Evolutionary conservation across 2,888 invertebrate species (phyloP).

Genomic region (Glaucopsyche alexis): DNA sequence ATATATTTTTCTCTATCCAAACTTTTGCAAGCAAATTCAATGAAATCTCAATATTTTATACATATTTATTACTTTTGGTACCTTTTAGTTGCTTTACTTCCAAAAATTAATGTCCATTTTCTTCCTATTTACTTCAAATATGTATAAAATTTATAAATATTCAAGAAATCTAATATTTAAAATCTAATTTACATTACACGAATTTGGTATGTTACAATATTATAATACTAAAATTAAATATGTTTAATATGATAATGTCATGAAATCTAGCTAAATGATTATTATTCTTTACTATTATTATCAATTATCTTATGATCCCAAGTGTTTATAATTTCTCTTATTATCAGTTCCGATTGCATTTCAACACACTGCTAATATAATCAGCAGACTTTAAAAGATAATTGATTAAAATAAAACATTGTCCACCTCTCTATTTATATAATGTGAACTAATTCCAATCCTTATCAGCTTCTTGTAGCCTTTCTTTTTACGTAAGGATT

Average conservation of each 20-base stretch:
- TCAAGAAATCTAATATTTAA: slow-evolving; percentile 27
- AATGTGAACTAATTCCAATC: background rate
- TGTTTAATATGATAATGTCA: slow-evolving; percentile 25
- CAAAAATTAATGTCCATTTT: background rate
- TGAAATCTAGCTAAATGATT: slow-evolving; percentile 28
- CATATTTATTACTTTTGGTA: background rate
- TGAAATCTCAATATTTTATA: background rate
- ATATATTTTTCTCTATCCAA: background rate
- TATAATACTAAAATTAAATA: slow-evolving; percentile 28
- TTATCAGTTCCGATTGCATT: slow-evolving; percentile 35
- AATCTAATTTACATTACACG: slow-evolving; percentile 31
- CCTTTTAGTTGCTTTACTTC: background rate
- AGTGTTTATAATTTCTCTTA: slow-evolving; percentile 32
- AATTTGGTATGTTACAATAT: slow-evolving; percentile 30
- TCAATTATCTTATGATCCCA: slow-evolving; percentile 34
- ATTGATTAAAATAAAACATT: background rate
- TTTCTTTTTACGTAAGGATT: background rate
- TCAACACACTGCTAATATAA: slow-evolving; percentile 28
- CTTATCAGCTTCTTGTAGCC: background rate
- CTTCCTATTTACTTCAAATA: slow-evolving; percentile 23
- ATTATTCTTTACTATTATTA: slow-evolving; percentile 21
- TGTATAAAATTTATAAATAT: slow-evolving; percentile 28
- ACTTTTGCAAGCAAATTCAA: slow-evolving; percentile 6
- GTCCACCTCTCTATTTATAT: background rate
- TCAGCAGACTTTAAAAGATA: background rate